Conservation (phyloP, 2,888 invertebrate species). For the Marasmarcha lunaedactyla region DNA sequence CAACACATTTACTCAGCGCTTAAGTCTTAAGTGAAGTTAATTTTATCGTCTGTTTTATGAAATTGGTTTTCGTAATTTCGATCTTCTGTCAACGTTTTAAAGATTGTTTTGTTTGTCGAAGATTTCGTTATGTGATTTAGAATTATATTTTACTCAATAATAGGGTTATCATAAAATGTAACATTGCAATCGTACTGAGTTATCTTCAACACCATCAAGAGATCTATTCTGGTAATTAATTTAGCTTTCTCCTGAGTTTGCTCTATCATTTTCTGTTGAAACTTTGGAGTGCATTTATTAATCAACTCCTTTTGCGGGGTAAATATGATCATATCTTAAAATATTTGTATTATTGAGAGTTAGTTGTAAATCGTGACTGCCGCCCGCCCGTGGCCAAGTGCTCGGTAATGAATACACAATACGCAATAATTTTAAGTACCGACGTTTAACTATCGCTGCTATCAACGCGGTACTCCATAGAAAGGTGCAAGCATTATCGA, state of each 20-base stretch:
- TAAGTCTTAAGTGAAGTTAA: slow-evolving; percentile 25
- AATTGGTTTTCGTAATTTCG: slow-evolving; percentile 12
- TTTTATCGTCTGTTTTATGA: slow-evolving; percentile 19
- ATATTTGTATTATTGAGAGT: not conserved
- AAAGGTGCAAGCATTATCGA: slow-evolving; percentile 16
- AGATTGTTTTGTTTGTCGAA: slow-evolving; percentile 7
- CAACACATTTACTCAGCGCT: slow-evolving; percentile 25
- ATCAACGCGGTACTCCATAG: not conserved
- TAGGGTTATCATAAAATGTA: too few species aligned
- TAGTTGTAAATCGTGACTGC: too few species aligned
- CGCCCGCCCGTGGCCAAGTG: too few species aligned
- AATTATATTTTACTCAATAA: too few species aligned
- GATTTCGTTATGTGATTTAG: too few species aligned
- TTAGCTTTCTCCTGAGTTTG: not conserved
- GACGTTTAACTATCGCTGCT: not conserved
- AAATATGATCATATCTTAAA: not conserved
- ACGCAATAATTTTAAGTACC: too few species aligned
- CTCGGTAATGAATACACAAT: too few species aligned
- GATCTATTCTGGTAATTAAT: not conserved
- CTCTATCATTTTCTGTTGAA: not conserved
- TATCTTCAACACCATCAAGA: too few species aligned
- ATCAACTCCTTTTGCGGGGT: not conserved
- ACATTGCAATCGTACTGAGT: too few species aligned
- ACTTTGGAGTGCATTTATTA: not conserved
- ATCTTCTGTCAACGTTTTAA: slow-evolving; percentile 7